Evolutionary conservation across 1,140 invertebrate species (phyloP), one percentile per base, ranked within the genome.

Genomic region (Drosophila asahinai): DNA sequence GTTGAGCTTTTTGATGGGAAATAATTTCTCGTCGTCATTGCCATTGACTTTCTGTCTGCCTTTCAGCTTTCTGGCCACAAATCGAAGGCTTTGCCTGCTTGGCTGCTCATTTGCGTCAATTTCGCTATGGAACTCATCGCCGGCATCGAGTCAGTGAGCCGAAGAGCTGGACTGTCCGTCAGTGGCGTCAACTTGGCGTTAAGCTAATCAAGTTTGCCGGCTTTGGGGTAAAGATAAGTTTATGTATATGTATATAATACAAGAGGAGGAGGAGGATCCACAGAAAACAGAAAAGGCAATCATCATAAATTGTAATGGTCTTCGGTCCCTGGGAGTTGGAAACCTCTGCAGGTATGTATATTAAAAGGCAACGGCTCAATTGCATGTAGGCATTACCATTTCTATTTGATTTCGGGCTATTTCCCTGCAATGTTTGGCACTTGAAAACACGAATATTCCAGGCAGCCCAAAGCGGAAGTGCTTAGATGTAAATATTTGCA

Each of bases 301-400:
- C 86, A 89, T 90, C 78, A 89, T 89, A 89, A 90, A 86, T 89
- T 66, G 86, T 90, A 86, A 86, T 90, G 84, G 73, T 66, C 83
- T 59, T 52, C 17, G 57, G 63, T 25, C 22, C 49, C 64, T 67
- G 63, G 54, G 64, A 63, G 62, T 76, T 81, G 75, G 80, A 79
- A 76, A 83, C 77, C 82, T 84, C 76, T 65, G 68, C 51, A 42
- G 49, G 40, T 15, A 65, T 64, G 40, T 15, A 65, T 64, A 54
- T 66, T 55, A 65, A 76, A 30, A 76, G 59, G 30, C 59, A 45
- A 22, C 36, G 36, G 43, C 51, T 61, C 49, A 61, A 70, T 78
- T 62, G 76, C 68, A 80, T 78, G 70, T 66, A 61, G 43, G 27
- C 63, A 67, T 66, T 66, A 48, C 38, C 64, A 78, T 77, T 79